These are phyloP conservation scores for Dicerorhinus sumatrensis DNA, from an alignment of 2,113 vertebrate species.

Conservation along the genomic window DNA sequence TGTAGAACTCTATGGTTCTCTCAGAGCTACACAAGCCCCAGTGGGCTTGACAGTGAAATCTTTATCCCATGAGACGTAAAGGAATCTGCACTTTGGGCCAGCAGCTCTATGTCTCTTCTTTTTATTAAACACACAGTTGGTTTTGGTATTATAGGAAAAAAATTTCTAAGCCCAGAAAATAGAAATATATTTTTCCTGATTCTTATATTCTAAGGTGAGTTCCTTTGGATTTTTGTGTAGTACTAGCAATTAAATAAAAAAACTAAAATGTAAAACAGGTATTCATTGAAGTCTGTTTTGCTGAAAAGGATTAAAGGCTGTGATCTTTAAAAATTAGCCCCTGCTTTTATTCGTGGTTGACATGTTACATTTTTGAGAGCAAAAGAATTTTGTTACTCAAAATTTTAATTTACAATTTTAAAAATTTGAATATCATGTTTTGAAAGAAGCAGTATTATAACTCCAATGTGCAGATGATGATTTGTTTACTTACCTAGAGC, in stretches of 20 bases:
- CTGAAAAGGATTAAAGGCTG: constrained; percentile 8
- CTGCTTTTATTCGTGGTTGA: neutral
- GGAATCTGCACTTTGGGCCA: neutral
- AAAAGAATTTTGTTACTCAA: neutral
- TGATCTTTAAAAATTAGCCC: neutral
- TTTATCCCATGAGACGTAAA: neutral
- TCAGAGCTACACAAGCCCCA: neutral
- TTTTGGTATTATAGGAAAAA: neutral
- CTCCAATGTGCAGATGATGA: neutral
- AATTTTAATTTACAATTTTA: constrained; percentile 13
- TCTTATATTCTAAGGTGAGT: neutral
- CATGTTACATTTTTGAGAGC: constrained; percentile 4
- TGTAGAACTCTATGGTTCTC: neutral
- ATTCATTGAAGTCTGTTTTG: neutral
- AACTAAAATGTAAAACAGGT: neutral
- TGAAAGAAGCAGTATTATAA: neutral
- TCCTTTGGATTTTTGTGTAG: constrained; percentile 23
- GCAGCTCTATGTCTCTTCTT: neutral
- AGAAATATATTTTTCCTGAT: constrained; percentile 24
- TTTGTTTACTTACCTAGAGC: neutral
- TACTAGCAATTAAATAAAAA: neutral
- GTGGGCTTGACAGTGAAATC: constrained; percentile 7
- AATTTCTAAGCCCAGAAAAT: constrained; percentile 12
- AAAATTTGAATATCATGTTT: neutral
- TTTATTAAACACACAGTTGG: constrained; percentile 13